Base-by-base conservation (phyloP, 2,888 invertebrate genomes). In the Eupelmus urozonus region DNA sequence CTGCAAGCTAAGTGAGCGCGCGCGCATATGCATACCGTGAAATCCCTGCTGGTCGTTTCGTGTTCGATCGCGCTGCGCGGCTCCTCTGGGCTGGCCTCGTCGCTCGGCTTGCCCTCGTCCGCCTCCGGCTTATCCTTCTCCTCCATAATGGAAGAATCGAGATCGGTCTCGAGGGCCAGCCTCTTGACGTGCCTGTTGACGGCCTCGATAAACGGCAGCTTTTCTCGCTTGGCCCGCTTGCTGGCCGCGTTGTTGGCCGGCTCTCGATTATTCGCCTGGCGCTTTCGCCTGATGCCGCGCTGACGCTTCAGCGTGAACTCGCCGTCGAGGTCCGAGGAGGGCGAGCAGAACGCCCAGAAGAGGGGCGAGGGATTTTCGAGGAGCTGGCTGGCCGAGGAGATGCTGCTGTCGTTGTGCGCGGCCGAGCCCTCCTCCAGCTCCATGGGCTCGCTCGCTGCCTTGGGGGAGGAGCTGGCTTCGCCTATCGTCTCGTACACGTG, bases 361-460 rank as follows among this genome's bases (percentile, higher is more conserved):
- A 88, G 82, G 2, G 89, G 89, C 18, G 89, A 89, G 0, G 89
- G 89, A 70, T 90, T 87, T 69, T 90, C 89, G 27, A 89, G 71
- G 0, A 89, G 85, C 72, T 90, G 89, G 81, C 89, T 89, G 1
- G 89, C 89, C 69, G 89, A 89, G 0, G 88, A 89, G 0, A 90
- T 85, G 2, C 88, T 88, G 74, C 89, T 89, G 76, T 90, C 88
- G 81, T 89, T 89, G 78, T 87, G 88, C 13, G 78, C 63, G 0
- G 83, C 81, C 49, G 82, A 81, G 13, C 71, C 82, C 3, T 84
- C 82, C 13, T 82, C 80, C 13, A 59, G 80, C 79, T 55, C 40
- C 51, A 62, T 40, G 16, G 9, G 2, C 13, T 45, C 16, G 34
- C 3, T 34, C 16, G n/a, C 27, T 23, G 45, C 4, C 0, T 18